Percentiles rank a stretch among this genome's conserved stretches.
These are phyloP conservation scores for Helostoma temminkii DNA, from an alignment of 2,797 vertebrate genomes.

Conservation along the genomic window DNA sequence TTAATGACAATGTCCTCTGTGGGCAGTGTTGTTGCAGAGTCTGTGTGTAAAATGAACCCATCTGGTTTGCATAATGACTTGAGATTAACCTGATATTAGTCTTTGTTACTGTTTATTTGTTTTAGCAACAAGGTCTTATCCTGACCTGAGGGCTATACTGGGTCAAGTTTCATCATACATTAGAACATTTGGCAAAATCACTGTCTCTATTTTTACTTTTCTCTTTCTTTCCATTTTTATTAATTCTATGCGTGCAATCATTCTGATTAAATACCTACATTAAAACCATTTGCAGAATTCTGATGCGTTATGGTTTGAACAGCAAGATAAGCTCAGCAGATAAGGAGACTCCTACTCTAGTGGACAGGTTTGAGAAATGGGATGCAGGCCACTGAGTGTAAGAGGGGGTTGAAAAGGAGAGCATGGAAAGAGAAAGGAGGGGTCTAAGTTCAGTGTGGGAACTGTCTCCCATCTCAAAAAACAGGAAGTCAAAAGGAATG, in stretches of 20 bases:
- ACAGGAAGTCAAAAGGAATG: constrained; percentile 75
- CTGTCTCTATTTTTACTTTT: constrained; percentile 21
- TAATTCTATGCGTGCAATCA: constrained; percentile 8
- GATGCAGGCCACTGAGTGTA: constrained; percentile 39
- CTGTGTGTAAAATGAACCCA: constrained; percentile 66
- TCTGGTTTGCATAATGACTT: constrained; percentile 75
- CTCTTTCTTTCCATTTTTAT: constrained; percentile 22
- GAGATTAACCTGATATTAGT: constrained; percentile 75
- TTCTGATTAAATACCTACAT: constrained; percentile 2
- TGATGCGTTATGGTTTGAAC: neutral
- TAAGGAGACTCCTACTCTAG: constrained; percentile 8
- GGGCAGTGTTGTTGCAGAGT: constrained; percentile 51
- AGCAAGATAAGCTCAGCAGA: constrained; percentile 17
- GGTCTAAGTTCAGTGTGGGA: constrained; percentile 77
- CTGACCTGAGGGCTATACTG: constrained; percentile 67
- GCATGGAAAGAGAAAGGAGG: constrained; percentile 47
- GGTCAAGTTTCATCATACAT: constrained; percentile 62
- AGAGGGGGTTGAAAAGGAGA: constrained; percentile 33
- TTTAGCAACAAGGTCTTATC: constrained; percentile 77
- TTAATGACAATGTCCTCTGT: constrained; percentile 42
- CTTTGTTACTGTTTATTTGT: constrained; percentile 79
- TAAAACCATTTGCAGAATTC: neutral
- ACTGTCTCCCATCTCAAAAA: constrained; percentile 75
- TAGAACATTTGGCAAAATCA: constrained; percentile 63
- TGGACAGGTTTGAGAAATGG: constrained; percentile 47